Conservation (phyloP, 2,888 invertebrate genomes). For the Macroteleia sp. region DNA sequence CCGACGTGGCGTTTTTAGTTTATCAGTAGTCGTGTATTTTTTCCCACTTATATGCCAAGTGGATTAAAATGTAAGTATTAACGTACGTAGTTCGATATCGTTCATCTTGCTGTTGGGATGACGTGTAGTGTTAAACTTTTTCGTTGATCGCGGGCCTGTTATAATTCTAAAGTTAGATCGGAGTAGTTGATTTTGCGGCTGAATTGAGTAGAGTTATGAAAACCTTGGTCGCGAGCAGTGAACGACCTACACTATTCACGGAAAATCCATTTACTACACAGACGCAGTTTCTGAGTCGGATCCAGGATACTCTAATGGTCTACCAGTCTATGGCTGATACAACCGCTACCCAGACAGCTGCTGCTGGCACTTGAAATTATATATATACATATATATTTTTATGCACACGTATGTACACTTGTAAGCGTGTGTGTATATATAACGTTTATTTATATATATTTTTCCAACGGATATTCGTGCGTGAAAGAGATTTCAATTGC, state of each 20-base stretch:
- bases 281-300: slow-evolving; percentile 73
- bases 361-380: slow-evolving; percentile 67
- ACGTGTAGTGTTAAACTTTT: slow-evolving; percentile 27
- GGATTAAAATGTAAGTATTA: no score
- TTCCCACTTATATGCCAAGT: slow-evolving; percentile 18
- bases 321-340: slow-evolving; percentile 70
- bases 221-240: slow-evolving; percentile 67
- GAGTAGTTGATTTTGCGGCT: slow-evolving; percentile 67
- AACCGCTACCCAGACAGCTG: slow-evolving; percentile 64
- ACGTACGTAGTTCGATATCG: neutral
- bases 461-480: slow-evolving; percentile 73
- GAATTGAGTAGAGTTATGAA: slow-evolving; percentile 74
- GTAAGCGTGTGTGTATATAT: neutral
- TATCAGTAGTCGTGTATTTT: neutral
- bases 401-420: slow-evolving; percentile 41
- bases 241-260: slow-evolving; percentile 71
- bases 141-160: slow-evolving; percentile 5
- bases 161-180: slow-evolving; percentile 59
- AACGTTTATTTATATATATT: slow-evolving; percentile 55
- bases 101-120: slow-evolving; percentile 21
- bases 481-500: slow-evolving; percentile 76
- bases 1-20: neutral
- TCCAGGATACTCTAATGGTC: slow-evolving; percentile 77
- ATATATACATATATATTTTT: slow-evolving; percentile 38
- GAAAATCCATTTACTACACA: slow-evolving; percentile 77